Conservation (phyloP, 2,797 vertebrate genomes). For the Scomberomorus guttatus region DNA sequence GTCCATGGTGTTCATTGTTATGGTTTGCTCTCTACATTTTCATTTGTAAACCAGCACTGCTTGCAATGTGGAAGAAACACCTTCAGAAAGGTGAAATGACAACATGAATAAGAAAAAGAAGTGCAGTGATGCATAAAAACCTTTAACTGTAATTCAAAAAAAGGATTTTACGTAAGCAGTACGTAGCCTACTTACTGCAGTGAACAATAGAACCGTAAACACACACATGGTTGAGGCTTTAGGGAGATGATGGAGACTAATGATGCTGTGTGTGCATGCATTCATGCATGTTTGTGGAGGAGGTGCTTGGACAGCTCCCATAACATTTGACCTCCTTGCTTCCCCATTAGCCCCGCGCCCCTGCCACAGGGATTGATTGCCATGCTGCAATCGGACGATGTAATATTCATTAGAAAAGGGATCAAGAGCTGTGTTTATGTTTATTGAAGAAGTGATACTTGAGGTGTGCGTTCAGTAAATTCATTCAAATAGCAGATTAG, state of each 20-base stretch:
- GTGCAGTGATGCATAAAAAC: not conserved
- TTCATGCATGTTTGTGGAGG: not conserved
- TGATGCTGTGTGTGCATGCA: conserved; percentile 36
- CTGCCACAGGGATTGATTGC: conserved; percentile 63
- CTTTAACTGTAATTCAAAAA: not conserved
- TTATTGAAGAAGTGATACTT: conserved; percentile 69
- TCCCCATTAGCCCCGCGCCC: conserved; percentile 63
- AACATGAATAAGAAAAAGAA: not conserved
- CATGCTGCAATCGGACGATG: conserved; percentile 71
- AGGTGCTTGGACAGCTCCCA: conserved; percentile 49
- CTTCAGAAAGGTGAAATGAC: not conserved
- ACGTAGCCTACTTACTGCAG: not conserved
- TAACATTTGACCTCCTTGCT: conserved; percentile 61
- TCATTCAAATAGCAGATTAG: conserved; percentile 24
- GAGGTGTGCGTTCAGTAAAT: conserved; percentile 50
- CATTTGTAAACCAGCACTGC: not conserved
- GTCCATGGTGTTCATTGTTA: not conserved
- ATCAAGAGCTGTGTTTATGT: conserved; percentile 59
- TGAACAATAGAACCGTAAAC: conserved; percentile 5
- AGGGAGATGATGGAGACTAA: conserved; percentile 42
- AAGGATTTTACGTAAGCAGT: not conserved
- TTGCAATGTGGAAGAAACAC: not conserved
- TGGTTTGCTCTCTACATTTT: not conserved
- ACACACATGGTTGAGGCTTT: conserved; percentile 13
- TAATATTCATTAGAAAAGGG: conserved; percentile 77